These are phyloP conservation scores for Aleiodes leptofemur DNA, from an alignment of 2,888 invertebrate species.

Conservation along the genomic window DNA sequence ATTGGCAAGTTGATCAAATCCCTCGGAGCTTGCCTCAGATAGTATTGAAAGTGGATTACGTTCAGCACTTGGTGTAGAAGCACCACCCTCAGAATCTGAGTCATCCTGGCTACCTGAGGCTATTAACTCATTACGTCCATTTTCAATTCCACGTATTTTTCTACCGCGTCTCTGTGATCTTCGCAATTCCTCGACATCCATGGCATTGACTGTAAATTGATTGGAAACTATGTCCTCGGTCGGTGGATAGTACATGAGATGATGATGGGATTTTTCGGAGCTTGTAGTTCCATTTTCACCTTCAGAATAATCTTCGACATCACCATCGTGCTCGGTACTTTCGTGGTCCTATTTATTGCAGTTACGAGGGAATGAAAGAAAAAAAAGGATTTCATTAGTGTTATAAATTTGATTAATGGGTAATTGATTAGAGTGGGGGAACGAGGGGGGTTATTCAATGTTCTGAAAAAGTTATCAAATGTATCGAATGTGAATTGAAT, in stretches of 20 bases:
- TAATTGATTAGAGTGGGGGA: too few species aligned
- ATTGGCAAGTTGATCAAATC: conserved; percentile 78
- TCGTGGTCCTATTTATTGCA: conserved; percentile 74
- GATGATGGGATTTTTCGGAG: conserved; percentile 80
- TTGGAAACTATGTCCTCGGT: conserved; percentile 80
- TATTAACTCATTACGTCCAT: conserved; percentile 67
- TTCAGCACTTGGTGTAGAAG: conserved; percentile 89
- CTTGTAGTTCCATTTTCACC: conserved; percentile 81
- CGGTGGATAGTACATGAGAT: conserved; percentile 85
- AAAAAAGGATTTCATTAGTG: conserved; percentile 40
- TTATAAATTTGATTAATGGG: conserved; percentile 28
- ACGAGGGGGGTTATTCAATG: too few species aligned
- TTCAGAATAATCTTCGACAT: conserved; percentile 91
- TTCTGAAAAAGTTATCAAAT: too few species aligned
- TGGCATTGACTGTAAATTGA: conserved; percentile 91
- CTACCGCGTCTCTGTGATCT: conserved; percentile 74
- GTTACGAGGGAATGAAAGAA: conserved; percentile 35
- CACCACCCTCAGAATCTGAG: conserved; percentile 79
- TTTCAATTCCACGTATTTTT: conserved; percentile 66
- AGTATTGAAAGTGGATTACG: conserved; percentile 83
- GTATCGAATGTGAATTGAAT: too few species aligned
- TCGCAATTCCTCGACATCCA: conserved; percentile 89
- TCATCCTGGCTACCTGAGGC: conserved; percentile 82
- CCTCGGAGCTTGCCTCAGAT: conserved; percentile 85
- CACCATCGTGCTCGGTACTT: conserved; percentile 90